Evolutionary conservation across 2,113 vertebrate species (phyloP), one percentile per base, ranked within the genome.

Genomic region (Phasianus colchicus): DNA sequence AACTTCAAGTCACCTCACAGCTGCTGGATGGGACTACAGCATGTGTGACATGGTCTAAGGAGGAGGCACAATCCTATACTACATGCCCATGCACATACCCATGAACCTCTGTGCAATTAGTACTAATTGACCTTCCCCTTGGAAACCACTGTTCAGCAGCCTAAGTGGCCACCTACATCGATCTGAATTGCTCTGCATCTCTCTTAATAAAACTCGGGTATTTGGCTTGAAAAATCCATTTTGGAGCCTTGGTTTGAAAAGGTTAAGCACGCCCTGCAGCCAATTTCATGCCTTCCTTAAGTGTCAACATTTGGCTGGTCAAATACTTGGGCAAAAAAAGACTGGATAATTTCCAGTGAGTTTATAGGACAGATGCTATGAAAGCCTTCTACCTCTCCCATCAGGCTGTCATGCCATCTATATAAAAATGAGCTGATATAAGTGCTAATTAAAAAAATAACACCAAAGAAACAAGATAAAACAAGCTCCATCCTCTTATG

Each of bases 1-100:
- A 80, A 95, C 91, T 95, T 86, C 60, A 85, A 93, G 70, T 93
- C 88, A 75, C n/a, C 73, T 91, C 82, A 43, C 92, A 97, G 94
- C 86, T 95, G 95, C 57, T 91, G 87, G 87, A 83, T 83, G 69
- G 38, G 80, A 61, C 86, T 71, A 10, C 34, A 25, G 36, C 3
- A 3, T 92, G 38, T 92, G 72, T 95, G 91, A 96, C 91, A 79
- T 95, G 91, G 86, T 48, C 70, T 64, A 80, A 65, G 66, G 45
- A 77, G 80, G 89, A 91, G 75, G 63, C 89, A 58, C 5, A 2
- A 63, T 48, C 47, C 79, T 43, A 24, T 63, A 34, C 67, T 54
- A 71, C 30, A 50, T 0, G 0, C 84, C 48, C 3, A 1, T 1
- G 0, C 30, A 61, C 13, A 11, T 40, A 27, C 29, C 45, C 34